Base-by-base conservation (phyloP, 35 echinoderm and acorn worm species). In the Patiria miniata region DNA sequence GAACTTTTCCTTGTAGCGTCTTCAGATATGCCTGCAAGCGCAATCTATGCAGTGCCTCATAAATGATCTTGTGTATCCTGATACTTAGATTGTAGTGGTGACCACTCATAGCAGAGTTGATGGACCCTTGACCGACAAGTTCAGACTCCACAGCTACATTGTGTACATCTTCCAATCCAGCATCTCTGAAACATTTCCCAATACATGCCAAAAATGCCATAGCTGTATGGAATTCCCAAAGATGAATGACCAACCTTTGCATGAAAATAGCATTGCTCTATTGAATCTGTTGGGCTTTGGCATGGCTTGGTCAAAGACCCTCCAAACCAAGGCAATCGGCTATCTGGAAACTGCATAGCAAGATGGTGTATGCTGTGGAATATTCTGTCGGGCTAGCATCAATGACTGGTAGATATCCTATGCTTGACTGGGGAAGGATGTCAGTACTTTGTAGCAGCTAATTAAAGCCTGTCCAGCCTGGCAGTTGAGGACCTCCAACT, bases 151-250 rank as follows among this genome's bases (percentile, higher is more conserved):
- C 86, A 19, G 86, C 16, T 32, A 94, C 56, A 44, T 94, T 78
- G 39, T 91, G 22, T 8, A 94, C 39, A 8, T 89, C 89, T 21
- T 88, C 92, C 73, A 47, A 12, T 6, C 42, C 42, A 47, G 42
- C 37, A 26, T 78, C 37, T 5, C 8, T 36, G 76, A 85, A 85
- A 76, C 33, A 51, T 85, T 23, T 78, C n/a, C 93, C 93, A 85
- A 76, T n/a, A 51, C 79, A 8, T 78, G 9, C 93, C 93, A 95
- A 57, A 19, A 77, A 37, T 68, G 85, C 81, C 89, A 92, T 95
- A 14, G 86, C 85, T 34, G 94, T 96, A 79, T 96, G 94, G 39
- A 96, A 96, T 61, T 73, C 90, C 8, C 89, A 89, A 33, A 96
- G 52, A 36, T 83, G 61, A 8, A 94, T 52, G 6, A 94, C 87